Conservation (phyloP, 2,888 invertebrate genomes). For the Hemaris fuciformis region DNA sequence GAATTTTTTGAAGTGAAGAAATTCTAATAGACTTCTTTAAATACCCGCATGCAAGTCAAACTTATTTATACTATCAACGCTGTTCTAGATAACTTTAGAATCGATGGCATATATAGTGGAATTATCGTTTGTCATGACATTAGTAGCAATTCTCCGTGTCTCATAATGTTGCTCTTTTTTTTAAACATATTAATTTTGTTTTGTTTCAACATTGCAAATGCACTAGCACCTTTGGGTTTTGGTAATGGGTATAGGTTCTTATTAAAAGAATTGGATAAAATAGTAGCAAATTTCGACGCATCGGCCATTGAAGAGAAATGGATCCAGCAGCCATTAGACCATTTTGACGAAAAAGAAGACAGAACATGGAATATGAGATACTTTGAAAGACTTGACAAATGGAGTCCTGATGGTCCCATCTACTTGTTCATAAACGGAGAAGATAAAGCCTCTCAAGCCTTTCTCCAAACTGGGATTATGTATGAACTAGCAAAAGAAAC, state of each 20-base stretch:
- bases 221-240: constrained; percentile 41
- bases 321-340: constrained; percentile 63
- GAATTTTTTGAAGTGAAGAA: not conserved
- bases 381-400: constrained; percentile 55
- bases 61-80: not conserved
- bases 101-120: not conserved
- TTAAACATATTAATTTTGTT: constrained; percentile 29
- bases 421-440: constrained; percentile 64
- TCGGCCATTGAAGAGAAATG: constrained; percentile 40
- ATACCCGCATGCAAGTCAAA: constrained; percentile 15
- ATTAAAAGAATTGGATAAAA: constrained; percentile 37
- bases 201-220: constrained; percentile 29
- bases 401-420: constrained; percentile 56
- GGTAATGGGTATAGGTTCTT: constrained; percentile 46
- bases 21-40: not conserved
- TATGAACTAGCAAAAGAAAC: constrained; percentile 67
- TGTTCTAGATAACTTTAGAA: constrained; percentile 7
- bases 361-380: constrained; percentile 66
- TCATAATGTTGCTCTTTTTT: constrained; percentile 29
- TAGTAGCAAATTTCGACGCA: constrained; percentile 28
- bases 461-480: constrained; percentile 53
- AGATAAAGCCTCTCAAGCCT: constrained; percentile 45
- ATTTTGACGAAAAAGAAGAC: constrained; percentile 52
- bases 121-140: not conserved
- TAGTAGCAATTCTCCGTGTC: not conserved